These are phyloP conservation scores for Pristionchus pacificus DNA, from an alignment of 1,140 invertebrate species.

Conservation along the genomic window DNA sequence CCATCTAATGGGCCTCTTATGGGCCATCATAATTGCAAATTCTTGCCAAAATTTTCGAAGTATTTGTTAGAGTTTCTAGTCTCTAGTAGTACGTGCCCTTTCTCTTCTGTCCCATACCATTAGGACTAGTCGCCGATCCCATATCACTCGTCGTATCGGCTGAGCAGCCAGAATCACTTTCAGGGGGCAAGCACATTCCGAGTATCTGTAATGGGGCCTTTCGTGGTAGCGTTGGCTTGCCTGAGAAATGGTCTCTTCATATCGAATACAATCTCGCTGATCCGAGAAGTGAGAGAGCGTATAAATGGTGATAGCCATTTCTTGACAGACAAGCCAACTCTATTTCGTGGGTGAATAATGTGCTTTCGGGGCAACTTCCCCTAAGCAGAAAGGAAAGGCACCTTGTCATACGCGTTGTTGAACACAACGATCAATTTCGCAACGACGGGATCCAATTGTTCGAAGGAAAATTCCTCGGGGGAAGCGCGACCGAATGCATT, in stretches of 20 bases:
- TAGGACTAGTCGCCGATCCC: too few species aligned
- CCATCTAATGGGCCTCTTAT: too few species aligned
- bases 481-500: constrained; percentile 36
- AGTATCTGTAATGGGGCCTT: constrained; percentile 17
- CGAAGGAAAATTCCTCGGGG: constrained; percentile 38
- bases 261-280: constrained; percentile 1
- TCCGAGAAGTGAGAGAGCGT: constrained; percentile 9
- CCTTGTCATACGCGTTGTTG: constrained; percentile 41
- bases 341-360: too few species aligned
- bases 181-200: constrained; percentile 20
- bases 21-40: too few species aligned
- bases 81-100: too few species aligned
- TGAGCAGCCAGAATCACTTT: constrained; percentile 21
- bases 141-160: too few species aligned
- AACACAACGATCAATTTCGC: constrained; percentile 40
- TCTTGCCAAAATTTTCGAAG: too few species aligned
- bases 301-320: not conserved
- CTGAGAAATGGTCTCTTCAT: not conserved
- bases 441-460: constrained; percentile 40
- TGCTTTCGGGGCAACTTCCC: not conserved
- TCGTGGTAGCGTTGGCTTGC: too few species aligned
- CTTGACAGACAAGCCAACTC: too few species aligned
- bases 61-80: too few species aligned
- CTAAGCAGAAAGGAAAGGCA: constrained; percentile 9
- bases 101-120: too few species aligned